Base-by-base conservation (phyloP, 2,797 vertebrate genomes). In the Apodemus agrarius region DNA sequence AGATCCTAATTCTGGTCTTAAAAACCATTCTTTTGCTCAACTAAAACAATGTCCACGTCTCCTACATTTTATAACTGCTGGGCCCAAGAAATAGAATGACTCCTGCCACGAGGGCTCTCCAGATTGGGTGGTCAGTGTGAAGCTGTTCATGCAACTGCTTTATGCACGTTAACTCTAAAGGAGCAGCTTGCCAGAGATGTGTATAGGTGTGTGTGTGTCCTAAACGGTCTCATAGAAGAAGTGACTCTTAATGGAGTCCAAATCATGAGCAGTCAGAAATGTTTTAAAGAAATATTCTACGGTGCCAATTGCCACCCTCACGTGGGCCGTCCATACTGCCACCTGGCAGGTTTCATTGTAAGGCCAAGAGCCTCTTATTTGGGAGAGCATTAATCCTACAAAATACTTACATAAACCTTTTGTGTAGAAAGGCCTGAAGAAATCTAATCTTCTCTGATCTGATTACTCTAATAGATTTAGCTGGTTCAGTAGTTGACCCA, bases 391-490 rank as follows among this genome's bases (percentile, higher is more conserved):
- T 89, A 90, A 96, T 79, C 67, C 31, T 31, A 24, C n/a, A n/a
- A 43, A 94, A 72, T 85, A 57, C 82, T 97, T 83, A 63, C 1
- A 24, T 59, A 72, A 86, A 88, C 57, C 83, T 86, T 19, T 92
- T 1, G 31, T 76, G 80, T 93, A 96, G 90, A 93, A 87, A 49
- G 74, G 6, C 90, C 83, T 89, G 86, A 81, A 91, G 80, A 85
- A 93, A 43, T 93, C 91, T 95, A 97, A 98, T 98, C 97, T 96
- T 76, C 95, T 46, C 0, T 98, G 98, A 98, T 98, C 98, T 95
- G 98, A 98, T 98, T 98, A 97, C 78, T 79, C 37, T 97, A 80
- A 97, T 96, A 97, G 96, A 95, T 94, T 91, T 96, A 98, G 96
- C 96, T 98, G 97, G 87, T 97, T 82, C 40, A 61, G 75, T 85